These are phyloP conservation scores for Bufo gargarizans DNA, from an alignment of 2,113 vertebrate genomes.

Conservation along the genomic window DNA sequence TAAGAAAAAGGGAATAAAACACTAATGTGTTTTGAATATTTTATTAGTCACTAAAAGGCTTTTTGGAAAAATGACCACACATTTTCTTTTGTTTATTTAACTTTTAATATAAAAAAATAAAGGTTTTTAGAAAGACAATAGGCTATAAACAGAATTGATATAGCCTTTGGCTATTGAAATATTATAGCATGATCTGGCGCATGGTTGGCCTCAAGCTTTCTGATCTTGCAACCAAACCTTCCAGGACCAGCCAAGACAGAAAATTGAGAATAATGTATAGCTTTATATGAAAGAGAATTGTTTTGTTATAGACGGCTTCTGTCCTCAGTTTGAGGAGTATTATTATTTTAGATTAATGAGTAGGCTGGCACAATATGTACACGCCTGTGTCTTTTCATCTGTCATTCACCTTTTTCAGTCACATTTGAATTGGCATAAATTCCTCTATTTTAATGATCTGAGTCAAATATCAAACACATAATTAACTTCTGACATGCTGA, in stretches of 20 bases:
- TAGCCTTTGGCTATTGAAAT: neutral
- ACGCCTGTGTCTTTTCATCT: conserved; percentile 22
- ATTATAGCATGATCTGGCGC: neutral
- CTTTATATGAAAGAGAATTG: neutral
- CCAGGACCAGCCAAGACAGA: neutral
- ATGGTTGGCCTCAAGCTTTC: neutral
- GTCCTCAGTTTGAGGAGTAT: neutral
- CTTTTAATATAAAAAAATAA: too few species aligned
- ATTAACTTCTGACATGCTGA: conserved; percentile 46
- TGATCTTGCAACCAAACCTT: neutral
- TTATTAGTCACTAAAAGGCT: too few species aligned
- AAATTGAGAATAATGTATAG: neutral
- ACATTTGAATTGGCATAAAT: conserved; percentile 46
- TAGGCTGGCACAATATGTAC: conserved; percentile 18
- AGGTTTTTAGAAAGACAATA: too few species aligned
- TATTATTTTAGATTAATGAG: conserved; percentile 23
- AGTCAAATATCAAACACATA: conserved; percentile 49
- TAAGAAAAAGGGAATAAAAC: too few species aligned
- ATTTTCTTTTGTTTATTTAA: too few species aligned
- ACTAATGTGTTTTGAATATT: too few species aligned
- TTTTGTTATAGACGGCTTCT: neutral
- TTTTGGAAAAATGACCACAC: too few species aligned
- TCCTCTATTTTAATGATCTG: conserved; percentile 52
- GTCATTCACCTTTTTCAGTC: conserved; percentile 47
- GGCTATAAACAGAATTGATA: too few species aligned